Evolutionary conservation across 2,113 vertebrate species (phyloP), one percentile per base, ranked within the genome.

Genomic region (Penelope pileata): DNA sequence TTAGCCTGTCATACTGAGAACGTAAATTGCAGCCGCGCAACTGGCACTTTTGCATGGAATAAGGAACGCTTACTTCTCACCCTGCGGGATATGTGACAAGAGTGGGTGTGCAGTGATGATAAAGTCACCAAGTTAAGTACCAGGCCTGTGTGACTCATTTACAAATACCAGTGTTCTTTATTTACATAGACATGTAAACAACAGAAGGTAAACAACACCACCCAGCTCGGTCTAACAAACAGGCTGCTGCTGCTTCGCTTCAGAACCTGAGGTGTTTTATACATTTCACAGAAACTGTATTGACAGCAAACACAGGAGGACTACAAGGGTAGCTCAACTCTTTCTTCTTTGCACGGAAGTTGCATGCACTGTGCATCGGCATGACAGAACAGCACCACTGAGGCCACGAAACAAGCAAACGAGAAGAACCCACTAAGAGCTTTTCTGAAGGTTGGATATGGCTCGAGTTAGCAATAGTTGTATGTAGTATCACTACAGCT

Each of bases 111-210:
- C 76, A 16, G 90, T 0, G 19, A 77, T 9, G 80, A 84, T 56
- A 23, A 7, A 97, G 64, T 42, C 68, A 53, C 75, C 0, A 0
- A 95, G 91, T 43, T 58, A 88, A 90, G 73, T 23, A 75, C 72
- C 88, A 88, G 80, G 83, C 54, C 82, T 16, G 75, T 40, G 85
- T 50, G 90, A 76, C 83, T 90, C 64, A 88, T 56, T 93, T 97
- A 96, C 96, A 96, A 97, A 96, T 94, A 91, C 73, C 83, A 79
- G 93, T 79, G 95, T 94, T 93, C 93, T 97, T 97, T 97, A 97
- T 97, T 97, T 94, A 95, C 80, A 95, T 45, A 91, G 76, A 96
- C 95, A 97, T 88, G 96, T 97, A 97, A 98, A 98, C 95, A 86
- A 95, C 95, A 96, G 91, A 93, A 96, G 91, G 88, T 95, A 96